These are phyloP conservation scores for Drosophila funebris DNA, from an alignment of 1,140 invertebrate species.

Conservation along the genomic window DNA sequence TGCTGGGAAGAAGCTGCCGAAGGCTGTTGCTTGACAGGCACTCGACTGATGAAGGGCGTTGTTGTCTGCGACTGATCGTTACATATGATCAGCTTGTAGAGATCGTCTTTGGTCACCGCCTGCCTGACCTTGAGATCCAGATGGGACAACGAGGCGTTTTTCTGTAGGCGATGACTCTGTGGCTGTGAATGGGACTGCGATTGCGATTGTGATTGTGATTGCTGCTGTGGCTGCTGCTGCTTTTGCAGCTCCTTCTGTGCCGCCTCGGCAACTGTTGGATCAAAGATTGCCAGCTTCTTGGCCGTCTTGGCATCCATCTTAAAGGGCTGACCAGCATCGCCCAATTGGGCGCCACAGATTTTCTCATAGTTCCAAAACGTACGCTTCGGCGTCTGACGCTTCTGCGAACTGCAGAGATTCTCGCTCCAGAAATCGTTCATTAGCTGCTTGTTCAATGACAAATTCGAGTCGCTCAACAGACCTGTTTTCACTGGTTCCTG, in stretches of 20 bases:
- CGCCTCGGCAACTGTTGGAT: slow-evolving; percentile 73
- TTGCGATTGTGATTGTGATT: too few relatives aligned
- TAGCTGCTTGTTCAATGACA: slow-evolving; percentile 79
- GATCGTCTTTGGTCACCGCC: slow-evolving; percentile 81
- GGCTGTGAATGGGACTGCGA: too few relatives aligned
- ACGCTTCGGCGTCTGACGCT: slow-evolving; percentile 76
- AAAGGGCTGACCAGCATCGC: slow-evolving; percentile 69
- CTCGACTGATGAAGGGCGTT: slow-evolving; percentile 52
- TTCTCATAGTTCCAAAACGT: slow-evolving; percentile 83
- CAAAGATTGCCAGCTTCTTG: slow-evolving; percentile 78
- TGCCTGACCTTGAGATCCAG: slow-evolving; percentile 77
- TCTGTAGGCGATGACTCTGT: slow-evolving; percentile 72
- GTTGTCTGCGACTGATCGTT: slow-evolving; percentile 64
- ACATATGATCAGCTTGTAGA: slow-evolving; percentile 81
- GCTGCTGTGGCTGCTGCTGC: slow-evolving; percentile 70
- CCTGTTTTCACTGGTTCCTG: slow-evolving; percentile 16
- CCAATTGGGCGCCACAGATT: slow-evolving; percentile 72
- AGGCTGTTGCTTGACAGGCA: slow-evolving; percentile 65
- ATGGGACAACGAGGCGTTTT: slow-evolving; percentile 79
- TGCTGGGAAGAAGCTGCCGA: slow-evolving; percentile 20
- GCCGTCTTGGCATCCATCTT: slow-evolving; percentile 80
- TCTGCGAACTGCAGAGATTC: slow-evolving; percentile 72
- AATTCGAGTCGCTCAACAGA: slow-evolving; percentile 65
- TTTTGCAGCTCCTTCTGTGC: slow-evolving; percentile 75
- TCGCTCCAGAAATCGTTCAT: slow-evolving; percentile 83